Evolutionary conservation across 2,113 vertebrate species (phyloP).

Genomic region (Bubo scandiacus): DNA sequence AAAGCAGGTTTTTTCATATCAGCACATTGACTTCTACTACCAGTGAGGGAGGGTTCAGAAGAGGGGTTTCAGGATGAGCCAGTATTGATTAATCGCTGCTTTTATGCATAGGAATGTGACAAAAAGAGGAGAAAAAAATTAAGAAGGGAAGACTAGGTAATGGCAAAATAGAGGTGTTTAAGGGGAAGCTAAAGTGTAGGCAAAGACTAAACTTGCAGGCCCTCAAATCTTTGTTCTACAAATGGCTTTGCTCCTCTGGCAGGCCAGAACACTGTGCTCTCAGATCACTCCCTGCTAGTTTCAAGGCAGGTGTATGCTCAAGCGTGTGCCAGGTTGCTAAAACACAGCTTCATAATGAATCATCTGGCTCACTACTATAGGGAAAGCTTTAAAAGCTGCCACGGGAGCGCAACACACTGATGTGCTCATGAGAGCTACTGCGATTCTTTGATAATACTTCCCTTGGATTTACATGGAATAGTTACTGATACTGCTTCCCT

Average conservation of each 20-base stretch:
- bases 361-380: not conserved
- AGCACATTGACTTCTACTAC: not conserved
- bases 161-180: not conserved
- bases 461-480: not conserved
- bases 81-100: not conserved
- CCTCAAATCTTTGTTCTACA: not conserved
- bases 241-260: not conserved
- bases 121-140: not conserved
- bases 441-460: not conserved
- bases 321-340: not conserved
- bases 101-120: not conserved
- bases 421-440: not conserved
- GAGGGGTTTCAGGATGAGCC: not conserved
- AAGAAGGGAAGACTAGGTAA: not conserved
- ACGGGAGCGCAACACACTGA: not conserved
- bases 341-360: not conserved
- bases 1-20: not conserved
- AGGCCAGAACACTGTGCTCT: not conserved
- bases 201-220: not conserved
- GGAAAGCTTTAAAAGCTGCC: not conserved
- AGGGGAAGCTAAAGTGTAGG: not conserved
- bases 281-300: not conserved
- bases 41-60: not conserved
- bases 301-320: not conserved
- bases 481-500: not conserved